Percentiles rank a stretch among this genome's conserved stretches.
Evolutionary conservation across 2,888 invertebrate genomes (phyloP).

Genomic region (Tubulanus polymorphus): DNA sequence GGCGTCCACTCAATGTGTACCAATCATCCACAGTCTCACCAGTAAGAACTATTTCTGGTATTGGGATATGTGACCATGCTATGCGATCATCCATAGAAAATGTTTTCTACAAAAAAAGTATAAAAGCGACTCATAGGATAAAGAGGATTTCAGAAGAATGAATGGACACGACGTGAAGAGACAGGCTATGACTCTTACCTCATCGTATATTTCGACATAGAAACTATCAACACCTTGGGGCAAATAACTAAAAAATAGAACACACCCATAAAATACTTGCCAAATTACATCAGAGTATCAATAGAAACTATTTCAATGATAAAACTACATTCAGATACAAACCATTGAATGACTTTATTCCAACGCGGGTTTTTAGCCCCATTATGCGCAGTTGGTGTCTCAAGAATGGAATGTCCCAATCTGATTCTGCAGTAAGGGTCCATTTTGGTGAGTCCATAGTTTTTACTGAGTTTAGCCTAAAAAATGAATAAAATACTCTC

Average conservation of each 20-base stretch:
- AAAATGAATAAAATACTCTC: conserved; percentile 15
- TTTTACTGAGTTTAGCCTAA: conserved; percentile 83
- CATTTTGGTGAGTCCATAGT: conserved; percentile 92
- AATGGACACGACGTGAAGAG: conserved; percentile 1
- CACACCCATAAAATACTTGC: not conserved
- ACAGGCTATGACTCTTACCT: conserved; percentile 54
- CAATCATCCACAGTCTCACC: conserved; percentile 93
- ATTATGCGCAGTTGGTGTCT: conserved; percentile 90
- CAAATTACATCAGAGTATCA: not conserved
- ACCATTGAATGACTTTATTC: conserved; percentile 94
- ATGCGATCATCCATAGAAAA: conserved; percentile 94
- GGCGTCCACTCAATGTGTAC: conserved; percentile 89
- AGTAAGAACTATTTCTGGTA: conserved; percentile 74
- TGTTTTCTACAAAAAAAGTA: conserved; percentile 62
- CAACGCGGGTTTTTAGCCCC: conserved; percentile 93
- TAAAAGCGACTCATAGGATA: not conserved
- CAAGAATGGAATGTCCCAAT: conserved; percentile 90
- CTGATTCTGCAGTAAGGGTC: conserved; percentile 91
- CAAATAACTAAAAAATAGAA: conserved; percentile 63
- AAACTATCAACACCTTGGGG: conserved; percentile 85
- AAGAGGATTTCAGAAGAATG: not conserved
- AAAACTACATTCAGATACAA: conserved; percentile 34
- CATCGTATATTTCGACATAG: conserved; percentile 92
- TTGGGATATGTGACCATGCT: conserved; percentile 86
- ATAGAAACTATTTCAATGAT: too few species aligned